phyloP scores from a whole-genome alignment of 2,888 invertebrate species.

The Drosophila peninsularis region DNA sequence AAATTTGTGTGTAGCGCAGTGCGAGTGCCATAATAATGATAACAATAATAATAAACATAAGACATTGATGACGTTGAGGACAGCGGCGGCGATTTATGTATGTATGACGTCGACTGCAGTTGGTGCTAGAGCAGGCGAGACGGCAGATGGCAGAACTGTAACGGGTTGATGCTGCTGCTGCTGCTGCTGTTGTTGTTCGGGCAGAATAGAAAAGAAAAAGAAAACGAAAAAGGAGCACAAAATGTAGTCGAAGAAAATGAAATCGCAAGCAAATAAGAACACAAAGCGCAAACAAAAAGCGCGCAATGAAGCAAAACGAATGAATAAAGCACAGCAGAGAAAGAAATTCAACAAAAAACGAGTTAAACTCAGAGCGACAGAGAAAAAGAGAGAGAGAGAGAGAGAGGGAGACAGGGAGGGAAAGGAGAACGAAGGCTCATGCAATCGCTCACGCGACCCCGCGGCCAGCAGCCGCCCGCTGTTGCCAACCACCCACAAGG shows the following conservation, averaged over 20 bases:
- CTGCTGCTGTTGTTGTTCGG: too few species aligned
- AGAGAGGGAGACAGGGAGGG: not conserved
- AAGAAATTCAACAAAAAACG: slow-evolving; percentile 49
- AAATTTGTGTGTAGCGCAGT: slow-evolving; percentile 34
- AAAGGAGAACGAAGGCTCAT: slow-evolving; percentile 24
- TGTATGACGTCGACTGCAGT: slow-evolving; percentile 44
- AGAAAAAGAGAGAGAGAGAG: not conserved
- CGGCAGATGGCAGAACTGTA: slow-evolving; percentile 33
- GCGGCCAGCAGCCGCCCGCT: slow-evolving; percentile 32
- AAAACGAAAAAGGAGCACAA: slow-evolving; percentile 7
- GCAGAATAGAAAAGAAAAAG: slow-evolving; percentile 22
- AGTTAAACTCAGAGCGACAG: slow-evolving; percentile 50
- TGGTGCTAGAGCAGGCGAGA: not conserved
- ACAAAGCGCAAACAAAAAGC: slow-evolving; percentile 48
- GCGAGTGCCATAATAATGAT: slow-evolving; percentile 55
- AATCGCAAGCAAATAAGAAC: slow-evolving; percentile 72
- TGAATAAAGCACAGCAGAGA: slow-evolving; percentile 22
- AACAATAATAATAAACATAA: slow-evolving; percentile 60
- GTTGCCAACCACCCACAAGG: slow-evolving; percentile 54
- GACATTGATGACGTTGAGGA: slow-evolving; percentile 46
- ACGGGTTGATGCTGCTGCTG: slow-evolving; percentile 52
- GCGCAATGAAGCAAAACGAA: slow-evolving; percentile 54
- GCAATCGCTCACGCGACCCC: slow-evolving; percentile 57
- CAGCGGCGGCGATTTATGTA: slow-evolving; percentile 10
- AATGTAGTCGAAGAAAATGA: slow-evolving; percentile 41